These are phyloP conservation scores for Cetonia aurata DNA, from an alignment of 2,888 invertebrate species.

Conservation along the genomic window DNA sequence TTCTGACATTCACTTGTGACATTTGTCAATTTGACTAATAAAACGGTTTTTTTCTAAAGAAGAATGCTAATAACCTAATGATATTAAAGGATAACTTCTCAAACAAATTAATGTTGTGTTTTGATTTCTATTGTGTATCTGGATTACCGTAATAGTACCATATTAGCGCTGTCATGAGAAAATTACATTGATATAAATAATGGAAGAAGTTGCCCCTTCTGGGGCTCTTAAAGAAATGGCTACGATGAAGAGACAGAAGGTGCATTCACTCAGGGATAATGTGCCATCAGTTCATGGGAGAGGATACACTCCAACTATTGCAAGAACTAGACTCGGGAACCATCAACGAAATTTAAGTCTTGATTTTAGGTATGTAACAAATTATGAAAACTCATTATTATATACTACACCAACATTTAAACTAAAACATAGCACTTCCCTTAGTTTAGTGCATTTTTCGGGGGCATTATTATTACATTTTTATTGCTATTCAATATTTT, in stretches of 20 bases:
- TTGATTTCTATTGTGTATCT: conserved; percentile 15
- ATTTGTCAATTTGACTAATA: conserved; percentile 36
- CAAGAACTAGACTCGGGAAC: conserved; percentile 71
- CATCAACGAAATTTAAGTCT: conserved; percentile 92
- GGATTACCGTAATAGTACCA: conserved; percentile 13
- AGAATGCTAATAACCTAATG: conserved; percentile 26
- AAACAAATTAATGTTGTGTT: conserved; percentile 37
- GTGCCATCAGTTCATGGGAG: conserved; percentile 74
- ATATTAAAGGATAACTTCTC: conserved; percentile 6
- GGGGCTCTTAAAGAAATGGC: conserved; percentile 49
- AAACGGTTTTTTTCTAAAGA: conserved; percentile 18
- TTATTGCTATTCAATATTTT: no score
- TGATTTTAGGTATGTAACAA: conserved; percentile 80
- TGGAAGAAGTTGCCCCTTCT: conserved; percentile 48
- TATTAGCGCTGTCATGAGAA: conserved; percentile 37
- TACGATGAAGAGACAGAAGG: conserved; percentile 63
- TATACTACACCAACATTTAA: background rate
- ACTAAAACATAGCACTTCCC: background rate
- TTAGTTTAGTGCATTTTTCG: background rate
- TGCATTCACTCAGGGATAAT: conserved; percentile 61
- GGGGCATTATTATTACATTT: no score
- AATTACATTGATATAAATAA: conserved; percentile 56
- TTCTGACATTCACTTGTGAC: conserved; percentile 30
- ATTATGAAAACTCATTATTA: background rate
- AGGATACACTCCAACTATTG: conserved; percentile 66